Conservation (phyloP, 2,113 vertebrate genomes). For the Romanogobio albipinnatus region DNA sequence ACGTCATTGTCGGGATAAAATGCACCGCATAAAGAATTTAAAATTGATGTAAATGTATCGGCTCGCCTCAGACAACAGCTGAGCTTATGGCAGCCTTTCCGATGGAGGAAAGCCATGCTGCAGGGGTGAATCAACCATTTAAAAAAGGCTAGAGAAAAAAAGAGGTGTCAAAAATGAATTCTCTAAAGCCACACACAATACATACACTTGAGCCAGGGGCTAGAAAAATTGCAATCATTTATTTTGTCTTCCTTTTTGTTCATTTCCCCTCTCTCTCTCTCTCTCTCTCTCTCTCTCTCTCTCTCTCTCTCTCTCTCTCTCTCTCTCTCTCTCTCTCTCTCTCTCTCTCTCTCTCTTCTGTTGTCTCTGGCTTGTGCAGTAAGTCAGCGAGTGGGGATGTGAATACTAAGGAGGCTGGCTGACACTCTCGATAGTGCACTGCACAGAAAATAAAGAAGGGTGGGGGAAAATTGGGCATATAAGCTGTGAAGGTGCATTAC, state of each 20-base stretch:
- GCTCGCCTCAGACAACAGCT: slow-evolving; percentile 22
- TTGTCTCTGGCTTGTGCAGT: slow-evolving; percentile 72
- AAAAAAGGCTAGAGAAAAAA: slow-evolving; percentile 63
- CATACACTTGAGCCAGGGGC: slow-evolving; percentile 68
- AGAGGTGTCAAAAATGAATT: slow-evolving; percentile 75
- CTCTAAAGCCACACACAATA: slow-evolving; percentile 58
- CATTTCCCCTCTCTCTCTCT: slow-evolving; percentile 46
- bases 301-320: slow-evolving; percentile 54
- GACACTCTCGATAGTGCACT: slow-evolving; percentile 68
- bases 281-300: slow-evolving; percentile 55
- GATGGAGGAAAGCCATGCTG: slow-evolving; percentile 57
- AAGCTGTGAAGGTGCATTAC: slow-evolving; percentile 33
- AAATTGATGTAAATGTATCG: slow-evolving; percentile 39
- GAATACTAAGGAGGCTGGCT: slow-evolving; percentile 79
- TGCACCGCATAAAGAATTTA: slow-evolving; percentile 26
- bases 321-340: slow-evolving; percentile 48
- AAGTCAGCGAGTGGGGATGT: slow-evolving; percentile 77
- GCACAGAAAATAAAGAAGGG: slow-evolving; percentile 41
- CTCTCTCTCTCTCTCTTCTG: slow-evolving; percentile 46
- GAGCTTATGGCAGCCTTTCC: slow-evolving; percentile 55
- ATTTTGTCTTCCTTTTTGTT: slow-evolving; percentile 56
- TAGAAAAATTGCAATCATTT: slow-evolving; percentile 64
- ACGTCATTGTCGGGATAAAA: slow-evolving; percentile 23
- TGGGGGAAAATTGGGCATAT: slow-evolving; percentile 24
- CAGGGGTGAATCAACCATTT: slow-evolving; percentile 61